phyloP scores from a whole-genome alignment of 2,888 invertebrate species.

The Lottia gigantea region DNA sequence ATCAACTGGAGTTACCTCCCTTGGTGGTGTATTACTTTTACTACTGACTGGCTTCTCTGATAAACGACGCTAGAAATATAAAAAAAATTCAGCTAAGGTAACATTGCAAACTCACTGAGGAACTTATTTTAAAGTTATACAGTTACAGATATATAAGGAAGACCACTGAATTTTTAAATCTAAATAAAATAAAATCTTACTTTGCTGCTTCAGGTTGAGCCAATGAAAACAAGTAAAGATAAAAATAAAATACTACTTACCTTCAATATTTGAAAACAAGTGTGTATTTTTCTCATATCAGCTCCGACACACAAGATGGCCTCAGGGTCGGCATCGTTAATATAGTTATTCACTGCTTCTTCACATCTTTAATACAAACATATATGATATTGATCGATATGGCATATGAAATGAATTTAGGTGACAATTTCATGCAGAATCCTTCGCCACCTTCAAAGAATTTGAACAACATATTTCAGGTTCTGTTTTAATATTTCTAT shows the following conservation, averaged over 20 bases:
- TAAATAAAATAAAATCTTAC: too few relatives aligned
- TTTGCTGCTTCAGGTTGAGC: too few relatives aligned
- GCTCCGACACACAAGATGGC: slow-evolving; percentile 58
- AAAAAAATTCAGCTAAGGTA: too few relatives aligned
- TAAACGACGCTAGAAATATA: background rate
- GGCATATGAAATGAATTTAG: too few relatives aligned
- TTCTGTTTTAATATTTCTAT: too few relatives aligned
- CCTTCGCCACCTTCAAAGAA: too few relatives aligned
- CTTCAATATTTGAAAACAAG: slow-evolving; percentile 63
- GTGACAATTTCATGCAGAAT: too few relatives aligned
- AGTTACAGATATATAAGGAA: background rate
- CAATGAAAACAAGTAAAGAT: too few relatives aligned
- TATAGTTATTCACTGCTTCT: slow-evolving; percentile 55
- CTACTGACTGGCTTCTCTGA: background rate
- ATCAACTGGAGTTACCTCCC: slow-evolving; percentile 36
- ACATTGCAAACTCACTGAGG: too few relatives aligned
- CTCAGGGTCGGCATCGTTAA: slow-evolving; percentile 62
- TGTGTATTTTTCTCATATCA: slow-evolving; percentile 66
- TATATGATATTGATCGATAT: background rate
- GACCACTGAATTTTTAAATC: too few relatives aligned
- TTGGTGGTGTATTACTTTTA: background rate
- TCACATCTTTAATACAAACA: slow-evolving; percentile 51
- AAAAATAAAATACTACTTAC: slow-evolving; percentile 32
- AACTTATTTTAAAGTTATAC: too few relatives aligned
- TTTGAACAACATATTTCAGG: too few relatives aligned